phyloP scores from a whole-genome alignment of 2,888 invertebrate genomes.

The Platynereis dumerilii region DNA sequence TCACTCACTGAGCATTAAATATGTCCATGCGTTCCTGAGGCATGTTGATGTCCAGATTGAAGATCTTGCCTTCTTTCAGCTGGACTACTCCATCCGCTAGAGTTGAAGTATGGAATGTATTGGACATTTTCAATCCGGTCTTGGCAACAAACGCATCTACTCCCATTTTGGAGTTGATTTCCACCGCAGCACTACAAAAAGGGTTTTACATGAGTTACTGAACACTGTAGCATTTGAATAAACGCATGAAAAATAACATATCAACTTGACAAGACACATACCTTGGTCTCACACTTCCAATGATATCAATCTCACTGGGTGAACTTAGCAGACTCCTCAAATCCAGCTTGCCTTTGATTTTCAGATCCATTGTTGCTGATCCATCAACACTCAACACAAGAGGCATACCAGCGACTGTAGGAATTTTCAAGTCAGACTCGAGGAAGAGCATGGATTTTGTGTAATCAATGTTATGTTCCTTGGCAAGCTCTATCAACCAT shows the following conservation, averaged over 20 bases:
- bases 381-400: conserved; percentile 84
- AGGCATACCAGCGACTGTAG: conserved; percentile 84
- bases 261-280: conserved; percentile 49
- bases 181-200: conserved; percentile 77
- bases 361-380: conserved; percentile 83
- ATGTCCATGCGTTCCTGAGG: conserved; percentile 87
- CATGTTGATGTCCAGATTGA: conserved; percentile 78
- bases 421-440: conserved; percentile 86
- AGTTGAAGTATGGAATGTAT: conserved; percentile 84
- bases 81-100: conserved; percentile 78
- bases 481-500: conserved; percentile 69
- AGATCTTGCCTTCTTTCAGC: conserved; percentile 72
- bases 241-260: neutral
- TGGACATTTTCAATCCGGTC: conserved; percentile 83
- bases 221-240: neutral
- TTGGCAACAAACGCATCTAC: conserved; percentile 81
- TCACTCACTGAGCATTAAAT: conserved; percentile 72
- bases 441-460: conserved; percentile 85
- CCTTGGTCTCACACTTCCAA: conserved; percentile 84
- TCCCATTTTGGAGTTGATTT: conserved; percentile 83
- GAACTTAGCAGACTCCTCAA: conserved; percentile 67
- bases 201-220: no score
- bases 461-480: conserved; percentile 77
- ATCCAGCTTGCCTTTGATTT: conserved; percentile 81
- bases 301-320: conserved; percentile 73